Evolutionary conservation across 2,888 invertebrate genomes (phyloP).

Genomic region (Bhutanitis thaidina): DNA sequence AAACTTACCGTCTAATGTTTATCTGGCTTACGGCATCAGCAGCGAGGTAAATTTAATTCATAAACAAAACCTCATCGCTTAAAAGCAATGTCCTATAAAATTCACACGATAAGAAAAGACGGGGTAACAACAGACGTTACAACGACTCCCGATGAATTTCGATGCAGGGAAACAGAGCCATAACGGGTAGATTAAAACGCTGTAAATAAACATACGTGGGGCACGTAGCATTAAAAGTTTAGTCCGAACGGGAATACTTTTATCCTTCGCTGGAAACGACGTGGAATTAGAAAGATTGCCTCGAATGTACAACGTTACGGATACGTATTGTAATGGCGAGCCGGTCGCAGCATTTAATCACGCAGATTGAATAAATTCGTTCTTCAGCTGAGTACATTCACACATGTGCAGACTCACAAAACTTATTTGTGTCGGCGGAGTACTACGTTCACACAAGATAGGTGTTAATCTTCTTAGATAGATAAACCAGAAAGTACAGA

Average conservation of each 20-base stretch:
- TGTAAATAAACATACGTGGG: constrained; percentile 47
- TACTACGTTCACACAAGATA: neutral
- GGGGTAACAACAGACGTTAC: constrained; percentile 22
- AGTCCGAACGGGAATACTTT: constrained; percentile 46
- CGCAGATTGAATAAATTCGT: constrained; percentile 4
- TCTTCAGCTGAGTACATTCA: neutral
- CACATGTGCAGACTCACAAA: neutral
- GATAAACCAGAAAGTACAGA: neutral
- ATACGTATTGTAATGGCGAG: neutral
- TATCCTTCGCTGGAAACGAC: constrained; percentile 39
- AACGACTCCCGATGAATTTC: constrained; percentile 26
- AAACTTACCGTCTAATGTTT: neutral
- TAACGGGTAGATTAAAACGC: constrained; percentile 37
- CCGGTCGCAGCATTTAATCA: neutral
- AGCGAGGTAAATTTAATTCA: neutral
- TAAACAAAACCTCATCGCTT: constrained; percentile 9
- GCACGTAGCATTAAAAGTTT: constrained; percentile 48
- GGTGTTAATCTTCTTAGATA: neutral
- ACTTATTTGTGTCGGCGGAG: neutral
- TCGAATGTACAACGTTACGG: neutral
- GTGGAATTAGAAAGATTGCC: constrained; percentile 9
- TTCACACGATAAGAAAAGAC: constrained; percentile 4
- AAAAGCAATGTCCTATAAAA: constrained; percentile 18
- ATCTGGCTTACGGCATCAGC: constrained; percentile 1
- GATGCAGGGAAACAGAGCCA: constrained; percentile 48